These are phyloP conservation scores for Epirrhoe alternata DNA, from an alignment of 2,888 invertebrate genomes.

Conservation along the genomic window DNA sequence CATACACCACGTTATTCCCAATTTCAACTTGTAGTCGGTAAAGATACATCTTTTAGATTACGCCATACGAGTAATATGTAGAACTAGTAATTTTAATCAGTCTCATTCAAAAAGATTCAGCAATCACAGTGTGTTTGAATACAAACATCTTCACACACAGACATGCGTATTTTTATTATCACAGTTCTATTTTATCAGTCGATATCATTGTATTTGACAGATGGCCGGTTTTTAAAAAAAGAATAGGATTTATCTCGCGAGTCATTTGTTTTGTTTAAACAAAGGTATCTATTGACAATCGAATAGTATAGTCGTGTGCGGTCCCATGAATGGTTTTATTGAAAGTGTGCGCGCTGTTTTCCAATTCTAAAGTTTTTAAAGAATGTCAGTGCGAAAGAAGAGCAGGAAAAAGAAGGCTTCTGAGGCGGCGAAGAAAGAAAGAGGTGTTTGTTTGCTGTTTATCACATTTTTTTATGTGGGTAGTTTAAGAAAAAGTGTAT, in stretches of 20 bases:
- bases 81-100: neutral
- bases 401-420: conserved; percentile 79
- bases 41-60: neutral
- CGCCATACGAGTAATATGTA: neutral
- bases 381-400: conserved; percentile 82
- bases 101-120: neutral
- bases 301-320: conserved; percentile 30
- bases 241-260: conserved; percentile 53
- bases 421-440: conserved; percentile 63
- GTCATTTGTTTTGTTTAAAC: conserved; percentile 54
- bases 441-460: conserved; percentile 53
- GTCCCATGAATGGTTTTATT: conserved; percentile 69
- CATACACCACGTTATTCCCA: neutral
- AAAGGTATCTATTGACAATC: conserved; percentile 42
- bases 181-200: conserved; percentile 64
- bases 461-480: conserved; percentile 39
- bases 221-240: conserved; percentile 63
- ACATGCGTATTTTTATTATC: neutral
- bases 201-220: conserved; percentile 71
- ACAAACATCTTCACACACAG: neutral
- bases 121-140: neutral
- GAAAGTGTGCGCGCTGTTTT: conserved; percentile 75
- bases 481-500: conserved; percentile 38
- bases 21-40: neutral
- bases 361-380: conserved; percentile 74